Base-by-base conservation (phyloP, 2,113 vertebrate genomes). In the Calidris pugnax region DNA sequence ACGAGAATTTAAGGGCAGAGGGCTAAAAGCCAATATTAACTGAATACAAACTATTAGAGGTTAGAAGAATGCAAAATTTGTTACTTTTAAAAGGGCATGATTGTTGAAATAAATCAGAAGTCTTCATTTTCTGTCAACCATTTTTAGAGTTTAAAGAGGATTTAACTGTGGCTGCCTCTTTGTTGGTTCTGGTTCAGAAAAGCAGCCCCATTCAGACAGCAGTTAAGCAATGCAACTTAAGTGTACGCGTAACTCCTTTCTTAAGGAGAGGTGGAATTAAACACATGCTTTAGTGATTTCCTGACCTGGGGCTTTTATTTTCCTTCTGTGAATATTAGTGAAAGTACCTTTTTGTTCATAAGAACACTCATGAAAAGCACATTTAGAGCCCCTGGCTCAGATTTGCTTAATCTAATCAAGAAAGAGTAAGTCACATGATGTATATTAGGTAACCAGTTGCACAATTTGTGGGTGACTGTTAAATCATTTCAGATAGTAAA, bases 341-440 rank as follows among this genome's bases (percentile, higher is more conserved):
- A 96, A 95, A 97, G 95, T 92, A 93, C 96, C 90, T 95, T 96
- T 97, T 93, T 97, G 83, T 97, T 96, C 95, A 41, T 67, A 95
- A 72, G 86, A 93, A 45, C 48, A 24, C 22, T 95, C 94, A 85
- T 89, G 89, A 90, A 97, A 97, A 96, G 85, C 86, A 92, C 53
- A 87, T 95, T 96, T 92, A 78, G 93, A 94, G 86, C 86, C 90
- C 77, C 88, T 95, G 86, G 88, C 92, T 90, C 77, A 91, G 88
- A 90, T 89, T 93, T 95, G 30, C 74, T 87, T 96, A 97, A 96
- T 97, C 90, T 96, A 96, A 97, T 97, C 92, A 92, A 94, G 83
- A 69, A 77, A 77, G 56, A 89, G 69, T 87, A 88, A 63, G 59
- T 96, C 91, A 91, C 45, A 18, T 91, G 91, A 85, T 50, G 7